These are phyloP conservation scores for Wiebesia pumilae DNA, from an alignment of 1,140 invertebrate species.

Conservation along the genomic window DNA sequence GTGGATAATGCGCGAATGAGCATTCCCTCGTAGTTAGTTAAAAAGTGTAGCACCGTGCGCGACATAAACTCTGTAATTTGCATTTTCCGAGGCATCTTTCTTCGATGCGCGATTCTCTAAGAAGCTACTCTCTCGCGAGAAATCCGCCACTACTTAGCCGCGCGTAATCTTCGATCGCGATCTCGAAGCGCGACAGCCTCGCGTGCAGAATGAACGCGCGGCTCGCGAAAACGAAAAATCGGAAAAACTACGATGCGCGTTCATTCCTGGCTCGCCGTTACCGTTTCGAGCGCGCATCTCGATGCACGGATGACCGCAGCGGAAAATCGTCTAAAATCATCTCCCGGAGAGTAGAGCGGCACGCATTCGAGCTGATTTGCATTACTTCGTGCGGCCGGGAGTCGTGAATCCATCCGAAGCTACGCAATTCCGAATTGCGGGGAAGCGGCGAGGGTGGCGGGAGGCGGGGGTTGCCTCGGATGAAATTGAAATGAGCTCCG, in stretches of 20 bases:
- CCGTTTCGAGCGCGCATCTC: background rate
- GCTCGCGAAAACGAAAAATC: slow-evolving; percentile 17
- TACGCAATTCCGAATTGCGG: slow-evolving; percentile 28
- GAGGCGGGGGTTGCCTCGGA: background rate
- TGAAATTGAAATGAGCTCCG: slow-evolving; percentile 43
- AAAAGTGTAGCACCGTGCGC: background rate
- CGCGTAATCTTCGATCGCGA: slow-evolving; percentile 11
- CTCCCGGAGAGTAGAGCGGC: background rate
- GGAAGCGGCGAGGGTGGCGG: background rate
- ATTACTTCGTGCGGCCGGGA: background rate
- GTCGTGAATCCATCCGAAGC: background rate
- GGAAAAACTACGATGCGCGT: background rate
- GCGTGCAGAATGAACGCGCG: background rate
- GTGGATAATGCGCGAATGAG: background rate
- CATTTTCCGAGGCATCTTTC: background rate
- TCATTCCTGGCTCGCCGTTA: background rate
- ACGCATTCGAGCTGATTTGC: background rate
- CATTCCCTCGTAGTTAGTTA: background rate
- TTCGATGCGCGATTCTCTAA: background rate
- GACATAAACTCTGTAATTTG: slow-evolving; percentile 37
- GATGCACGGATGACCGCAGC: background rate
- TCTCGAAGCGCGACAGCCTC: slow-evolving; percentile 36
- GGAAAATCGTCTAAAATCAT: slow-evolving; percentile 47
- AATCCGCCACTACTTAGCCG: background rate
- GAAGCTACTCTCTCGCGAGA: background rate